Base-by-base conservation (phyloP, 2,888 invertebrate genomes). In the Campoletis raptor region DNA sequence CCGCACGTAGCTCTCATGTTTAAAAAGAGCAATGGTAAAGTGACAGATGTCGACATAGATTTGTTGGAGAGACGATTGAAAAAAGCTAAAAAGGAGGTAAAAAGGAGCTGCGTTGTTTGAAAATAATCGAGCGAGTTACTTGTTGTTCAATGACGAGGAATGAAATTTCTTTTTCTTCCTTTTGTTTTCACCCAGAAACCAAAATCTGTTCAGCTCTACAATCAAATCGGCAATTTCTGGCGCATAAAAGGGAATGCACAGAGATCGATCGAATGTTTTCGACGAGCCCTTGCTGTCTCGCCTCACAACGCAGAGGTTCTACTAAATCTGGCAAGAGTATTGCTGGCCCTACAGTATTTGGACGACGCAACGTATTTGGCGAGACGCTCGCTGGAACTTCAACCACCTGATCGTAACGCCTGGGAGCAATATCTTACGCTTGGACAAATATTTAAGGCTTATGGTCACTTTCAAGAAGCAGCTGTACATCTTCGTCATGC, bases 361-460 rank as follows among this genome's bases (percentile, higher is more conserved):
- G 98, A 98, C 94, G 98, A 98, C 94, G 98, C 98, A 64, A 98
- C 98, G 90, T 98, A 97, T 93, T 95, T 98, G 91, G 98, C 98
- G 77, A 96, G 97, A 90, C 96, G 97, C 78, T 98, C 98, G 18
- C 95, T 98, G 61, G 98, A 98, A 92, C 97, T 98, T 83, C 97
- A 97, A 93, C 96, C 97, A 42, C 97, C 97, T 0, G 98, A 98
- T 92, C 97, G 97, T 92, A 97, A 97, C 92, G 97, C 98, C 2
- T 98, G 98, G 98, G 97, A 98, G 92, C 98, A 98, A 94, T 98
- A 98, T 95, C 98, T 98, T 94, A 98, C 98, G 8, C 96, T 98
- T 80, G 98, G 98, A 8, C 98, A 98, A 95, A 98, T 98, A 94
- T 97, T 98, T 93, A 98, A 98, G 94, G 97, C 98, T 0, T 98